Evolutionary conservation across 2,888 invertebrate species (phyloP), one percentile per base, ranked within the genome.

Genomic region (Xylophagus ater): DNA sequence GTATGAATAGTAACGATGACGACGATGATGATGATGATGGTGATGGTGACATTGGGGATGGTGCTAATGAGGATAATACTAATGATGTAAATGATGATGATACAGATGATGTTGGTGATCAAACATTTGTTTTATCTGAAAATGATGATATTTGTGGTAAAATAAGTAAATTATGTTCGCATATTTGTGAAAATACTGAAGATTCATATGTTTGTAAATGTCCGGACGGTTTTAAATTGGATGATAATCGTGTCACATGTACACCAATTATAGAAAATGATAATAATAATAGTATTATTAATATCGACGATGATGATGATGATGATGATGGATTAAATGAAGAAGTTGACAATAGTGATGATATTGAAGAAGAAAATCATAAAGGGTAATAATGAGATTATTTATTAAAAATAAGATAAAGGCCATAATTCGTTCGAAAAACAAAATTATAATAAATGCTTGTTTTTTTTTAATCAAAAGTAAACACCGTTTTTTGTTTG

Each of bases 121-220:
- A 37, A 8, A 42, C 45, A 17, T 34, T 47, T 17, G 40, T 45
- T 2, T 25, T 41, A 10, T 32, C 31, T 2, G 47, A 49, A 14
- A 44, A 39, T 23, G 70, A 69, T 50, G 72, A 74, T 49, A 65
- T 76, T 33, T 77, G 78, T 53, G 69, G 70, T 25, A 56, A 65
- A 40, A 69, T 73, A 47, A 63, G 60, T 49, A 66, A 69, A 43
- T 58, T 72, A 1, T 76, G 76, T 51, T 68, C 67, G 1, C 75
- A 76, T 15, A 60, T 68, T 17, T 76, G 76, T 51, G 63, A 71
- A 36, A 71, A 74, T 42, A 67, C 70, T 0, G 67, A 64, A 2
- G 71, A 71, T n/a, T 73, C 74, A 0, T 72, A 69, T 48, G 51
- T 57, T 10, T 72, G 72, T 46, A 60, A 60, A 38, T 73, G 72